Percentiles rank a stretch among this genome's conserved stretches.
phyloP scores from a whole-genome alignment of 2,113 vertebrate species.

The Scatophagus argus region DNA sequence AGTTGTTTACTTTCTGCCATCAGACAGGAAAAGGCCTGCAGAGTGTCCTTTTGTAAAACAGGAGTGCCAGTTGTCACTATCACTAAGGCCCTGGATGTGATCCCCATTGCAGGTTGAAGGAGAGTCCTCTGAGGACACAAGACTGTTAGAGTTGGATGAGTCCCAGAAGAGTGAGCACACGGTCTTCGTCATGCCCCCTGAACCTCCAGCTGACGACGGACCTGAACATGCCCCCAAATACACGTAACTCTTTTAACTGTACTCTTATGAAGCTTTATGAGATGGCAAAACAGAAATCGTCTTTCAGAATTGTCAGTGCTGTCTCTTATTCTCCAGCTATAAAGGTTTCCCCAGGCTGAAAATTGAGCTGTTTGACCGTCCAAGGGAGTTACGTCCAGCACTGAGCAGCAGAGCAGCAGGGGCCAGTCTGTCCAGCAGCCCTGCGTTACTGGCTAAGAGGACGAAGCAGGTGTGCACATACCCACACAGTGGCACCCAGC shows the following conservation, averaged over 20 bases:
- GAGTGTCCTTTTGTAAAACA: neutral
- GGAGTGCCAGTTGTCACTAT: neutral
- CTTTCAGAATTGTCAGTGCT: too few relatives aligned
- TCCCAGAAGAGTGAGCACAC: conserved; percentile 98
- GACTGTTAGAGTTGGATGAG: conserved; percentile 94
- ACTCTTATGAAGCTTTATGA: neutral
- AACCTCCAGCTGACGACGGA: conserved; percentile 85
- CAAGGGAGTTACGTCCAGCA: conserved; percentile 87
- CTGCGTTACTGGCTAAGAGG: conserved; percentile 95
- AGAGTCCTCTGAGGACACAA: conserved; percentile 90
- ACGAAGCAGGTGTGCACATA: conserved; percentile 91
- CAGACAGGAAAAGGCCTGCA: conserved; percentile 23
- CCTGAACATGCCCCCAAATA: conserved; percentile 84
- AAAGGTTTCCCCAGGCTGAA: conserved; percentile 91
- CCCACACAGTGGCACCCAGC: fast-evolving
- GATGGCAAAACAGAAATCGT: neutral
- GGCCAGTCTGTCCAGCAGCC: conserved; percentile 90
- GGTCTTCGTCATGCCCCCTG: conserved; percentile 94
- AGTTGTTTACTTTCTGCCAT: conserved; percentile 1
- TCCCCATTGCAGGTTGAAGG: conserved; percentile 86
- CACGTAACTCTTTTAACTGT: conserved; percentile 81
- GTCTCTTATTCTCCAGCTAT: conserved; percentile 84
- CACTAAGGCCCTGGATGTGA: conserved; percentile 1
- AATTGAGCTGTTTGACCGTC: conserved; percentile 92
- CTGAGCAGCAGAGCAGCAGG: conserved; percentile 87